Percentiles rank a stretch among this genome's conserved stretches.
These are phyloP conservation scores for Harmothoe impar DNA, from an alignment of 2,888 invertebrate genomes.

Conservation along the genomic window DNA sequence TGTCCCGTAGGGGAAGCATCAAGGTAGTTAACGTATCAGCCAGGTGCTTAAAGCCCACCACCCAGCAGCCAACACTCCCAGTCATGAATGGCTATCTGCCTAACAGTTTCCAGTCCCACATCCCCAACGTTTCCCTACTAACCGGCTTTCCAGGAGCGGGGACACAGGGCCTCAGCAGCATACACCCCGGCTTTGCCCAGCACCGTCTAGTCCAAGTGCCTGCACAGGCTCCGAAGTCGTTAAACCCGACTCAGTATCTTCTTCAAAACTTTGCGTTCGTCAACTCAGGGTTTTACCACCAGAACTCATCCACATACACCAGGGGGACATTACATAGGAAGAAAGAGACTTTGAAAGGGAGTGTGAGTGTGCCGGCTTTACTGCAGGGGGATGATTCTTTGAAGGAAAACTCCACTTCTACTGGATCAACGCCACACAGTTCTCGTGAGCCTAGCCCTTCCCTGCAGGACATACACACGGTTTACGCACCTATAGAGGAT, in stretches of 20 bases:
- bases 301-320: not conserved
- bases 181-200: not conserved
- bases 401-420: slow-evolving; percentile 8
- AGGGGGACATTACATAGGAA: not conserved
- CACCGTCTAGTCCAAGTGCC: not conserved
- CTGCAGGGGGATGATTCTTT: not conserved
- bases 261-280: slow-evolving; percentile 50
- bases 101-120: not conserved
- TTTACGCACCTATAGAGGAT: not conserved
- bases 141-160: not conserved
- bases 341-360: not conserved
- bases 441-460: slow-evolving; percentile 55
- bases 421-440: not conserved
- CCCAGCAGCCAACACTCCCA: not conserved
- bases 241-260: not conserved
- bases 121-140: not conserved
- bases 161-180: not conserved
- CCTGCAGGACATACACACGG: slow-evolving; percentile 30
- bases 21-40: not conserved
- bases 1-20: slow-evolving; percentile 3
- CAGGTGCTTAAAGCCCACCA: slow-evolving; percentile 16
- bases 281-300: slow-evolving; percentile 50
- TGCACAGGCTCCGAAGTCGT: not conserved
- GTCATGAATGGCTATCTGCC: slow-evolving; percentile 42
- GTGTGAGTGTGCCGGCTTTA: not conserved